phyloP scores from a whole-genome alignment of 1,140 invertebrate genomes.

The Drosophila santomea region DNA sequence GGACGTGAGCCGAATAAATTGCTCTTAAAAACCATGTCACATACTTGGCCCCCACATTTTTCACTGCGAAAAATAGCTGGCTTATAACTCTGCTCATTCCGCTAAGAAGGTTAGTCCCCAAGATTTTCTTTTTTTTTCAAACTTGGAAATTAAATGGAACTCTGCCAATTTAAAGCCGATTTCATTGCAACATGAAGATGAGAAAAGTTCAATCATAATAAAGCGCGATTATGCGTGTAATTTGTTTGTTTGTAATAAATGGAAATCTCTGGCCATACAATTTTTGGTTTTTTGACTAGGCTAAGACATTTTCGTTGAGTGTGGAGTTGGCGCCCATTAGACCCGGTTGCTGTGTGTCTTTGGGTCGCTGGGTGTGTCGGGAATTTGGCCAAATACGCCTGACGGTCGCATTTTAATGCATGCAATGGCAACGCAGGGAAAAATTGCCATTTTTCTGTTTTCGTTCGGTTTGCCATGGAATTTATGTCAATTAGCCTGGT shows the following conservation, averaged over 20 bases:
- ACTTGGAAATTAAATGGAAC: too few relatives aligned
- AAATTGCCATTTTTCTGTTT: constrained; percentile 36
- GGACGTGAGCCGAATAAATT: constrained; percentile 72
- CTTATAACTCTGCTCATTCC: background rate
- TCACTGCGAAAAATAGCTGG: constrained; percentile 8
- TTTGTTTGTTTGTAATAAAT: background rate
- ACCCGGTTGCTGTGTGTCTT: constrained; percentile 34
- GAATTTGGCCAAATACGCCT: constrained; percentile 65
- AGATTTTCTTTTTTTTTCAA: too few relatives aligned
- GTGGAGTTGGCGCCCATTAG: constrained; percentile 33
- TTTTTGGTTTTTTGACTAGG: background rate
- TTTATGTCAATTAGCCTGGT: constrained; percentile 75
- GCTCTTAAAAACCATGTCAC: constrained; percentile 77
- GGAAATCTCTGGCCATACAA: background rate
- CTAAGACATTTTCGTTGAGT: background rate
- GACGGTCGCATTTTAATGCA: constrained; percentile 65
- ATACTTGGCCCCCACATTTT: constrained; percentile 41
- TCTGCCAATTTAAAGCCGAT: too few relatives aligned
- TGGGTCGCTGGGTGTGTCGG: constrained; percentile 50
- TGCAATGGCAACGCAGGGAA: constrained; percentile 48
- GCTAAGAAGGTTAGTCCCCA: background rate
- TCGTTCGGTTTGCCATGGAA: constrained; percentile 72
- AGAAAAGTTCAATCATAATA: background rate
- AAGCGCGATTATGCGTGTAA: background rate
- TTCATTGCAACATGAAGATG: background rate